Evolutionary conservation across 1,140 invertebrate species (phyloP).

Genomic region (Pseudomyrmex dendroicus): DNA sequence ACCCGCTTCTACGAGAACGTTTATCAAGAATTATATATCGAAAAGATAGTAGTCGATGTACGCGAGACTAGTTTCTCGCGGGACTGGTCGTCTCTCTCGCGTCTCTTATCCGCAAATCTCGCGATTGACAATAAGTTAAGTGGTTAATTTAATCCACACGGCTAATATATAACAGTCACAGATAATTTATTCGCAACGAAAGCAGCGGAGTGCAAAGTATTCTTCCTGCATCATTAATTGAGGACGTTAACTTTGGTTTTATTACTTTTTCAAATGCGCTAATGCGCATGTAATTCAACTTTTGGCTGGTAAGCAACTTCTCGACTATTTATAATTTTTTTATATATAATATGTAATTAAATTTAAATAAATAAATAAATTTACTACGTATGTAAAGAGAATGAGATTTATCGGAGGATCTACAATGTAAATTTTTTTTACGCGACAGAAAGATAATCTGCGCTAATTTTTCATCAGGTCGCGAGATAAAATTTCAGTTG

Average conservation of each 20-base stretch:
- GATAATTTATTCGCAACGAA: neutral
- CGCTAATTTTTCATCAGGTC: neutral
- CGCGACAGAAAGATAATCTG: neutral
- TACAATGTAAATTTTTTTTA: neutral
- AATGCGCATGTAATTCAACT: neutral
- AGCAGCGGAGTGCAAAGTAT: neutral
- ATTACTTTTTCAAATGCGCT: neutral
- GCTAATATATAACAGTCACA: neutral
- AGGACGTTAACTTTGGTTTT: neutral
- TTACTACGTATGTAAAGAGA: too few relatives aligned
- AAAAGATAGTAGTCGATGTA: neutral
- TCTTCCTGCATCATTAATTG: neutral
- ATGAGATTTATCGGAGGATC: neutral
- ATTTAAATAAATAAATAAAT: too few relatives aligned
- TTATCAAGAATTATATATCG: constrained; percentile 3
- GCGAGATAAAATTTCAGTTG: neutral
- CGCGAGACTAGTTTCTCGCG: neutral
- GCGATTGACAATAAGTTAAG: constrained; percentile 50
- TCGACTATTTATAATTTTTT: too few relatives aligned
- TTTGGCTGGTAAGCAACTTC: neutral
- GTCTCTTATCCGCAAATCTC: constrained; percentile 17
- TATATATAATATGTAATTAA: too few relatives aligned
- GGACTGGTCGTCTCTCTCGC: constrained; percentile 13
- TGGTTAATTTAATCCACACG: constrained; percentile 32
- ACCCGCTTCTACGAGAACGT: neutral